These are phyloP conservation scores for Micromesistius poutassou DNA, from an alignment of 2,797 vertebrate genomes.

Conservation along the genomic window DNA sequence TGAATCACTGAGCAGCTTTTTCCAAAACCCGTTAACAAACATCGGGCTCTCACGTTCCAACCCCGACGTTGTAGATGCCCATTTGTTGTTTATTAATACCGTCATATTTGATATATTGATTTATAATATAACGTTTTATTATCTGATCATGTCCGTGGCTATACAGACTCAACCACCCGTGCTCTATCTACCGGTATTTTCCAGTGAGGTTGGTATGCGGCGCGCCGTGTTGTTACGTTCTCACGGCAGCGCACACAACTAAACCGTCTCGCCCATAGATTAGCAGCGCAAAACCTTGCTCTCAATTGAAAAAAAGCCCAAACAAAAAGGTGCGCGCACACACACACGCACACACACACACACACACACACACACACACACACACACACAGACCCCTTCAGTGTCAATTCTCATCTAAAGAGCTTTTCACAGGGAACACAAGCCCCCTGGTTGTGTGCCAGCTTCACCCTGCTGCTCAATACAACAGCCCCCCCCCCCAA, in stretches of 20 bases:
- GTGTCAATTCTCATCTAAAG: constrained; percentile 47
- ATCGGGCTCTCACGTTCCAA: too few species aligned
- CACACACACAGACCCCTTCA: constrained; percentile 31
- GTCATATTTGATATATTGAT: too few species aligned
- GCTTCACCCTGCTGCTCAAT: constrained; percentile 38
- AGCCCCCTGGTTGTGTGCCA: constrained; percentile 52
- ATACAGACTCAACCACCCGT: too few species aligned
- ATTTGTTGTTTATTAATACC: too few species aligned
- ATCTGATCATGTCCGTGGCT: too few species aligned
- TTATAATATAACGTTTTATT: too few species aligned
- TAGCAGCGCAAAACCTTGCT: background rate
- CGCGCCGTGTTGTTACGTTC: too few species aligned
- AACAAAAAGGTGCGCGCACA: constrained; percentile 3
- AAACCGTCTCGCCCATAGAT: background rate
- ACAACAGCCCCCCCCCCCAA: constrained; percentile 44
- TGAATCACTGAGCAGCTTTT: too few species aligned
- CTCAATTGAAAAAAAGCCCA: background rate
- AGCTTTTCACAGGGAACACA: constrained; percentile 44
- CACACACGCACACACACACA: constrained; percentile 9
- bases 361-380: constrained; percentile 19
- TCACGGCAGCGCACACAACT: background rate
- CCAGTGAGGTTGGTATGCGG: too few species aligned
- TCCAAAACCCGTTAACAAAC: too few species aligned
- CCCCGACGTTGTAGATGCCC: too few species aligned
- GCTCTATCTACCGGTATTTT: too few species aligned